Conservation (phyloP, 2,113 vertebrate species). For the Peromyscus polionotus region DNA sequence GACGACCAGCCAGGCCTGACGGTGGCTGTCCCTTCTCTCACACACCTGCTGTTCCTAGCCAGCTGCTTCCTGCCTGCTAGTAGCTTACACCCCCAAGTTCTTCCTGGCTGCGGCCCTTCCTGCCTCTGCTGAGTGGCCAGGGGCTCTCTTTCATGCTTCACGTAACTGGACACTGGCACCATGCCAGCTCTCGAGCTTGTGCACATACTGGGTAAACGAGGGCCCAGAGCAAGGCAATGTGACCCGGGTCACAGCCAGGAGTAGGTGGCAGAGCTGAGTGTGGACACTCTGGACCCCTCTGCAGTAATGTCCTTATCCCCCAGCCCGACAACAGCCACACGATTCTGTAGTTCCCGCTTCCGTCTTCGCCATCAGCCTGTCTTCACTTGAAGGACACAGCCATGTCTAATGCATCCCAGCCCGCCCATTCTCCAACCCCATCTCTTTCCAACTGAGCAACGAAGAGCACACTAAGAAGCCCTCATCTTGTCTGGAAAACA, state of each 20-base stretch:
- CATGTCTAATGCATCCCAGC: neutral
- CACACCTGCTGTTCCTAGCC: neutral
- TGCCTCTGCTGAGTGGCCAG: neutral
- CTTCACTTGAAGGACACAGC: neutral
- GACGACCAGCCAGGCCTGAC: neutral
- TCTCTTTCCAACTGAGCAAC: neutral
- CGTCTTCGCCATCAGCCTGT: too few species aligned
- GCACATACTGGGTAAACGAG: neutral
- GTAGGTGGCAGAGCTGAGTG: too few species aligned
- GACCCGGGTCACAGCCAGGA: neutral
- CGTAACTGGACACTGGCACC: fast-evolving
- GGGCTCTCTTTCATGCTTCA: neutral
- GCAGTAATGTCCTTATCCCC: too few species aligned
- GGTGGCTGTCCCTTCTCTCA: neutral
- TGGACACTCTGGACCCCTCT: too few species aligned
- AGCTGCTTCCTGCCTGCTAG: neutral
- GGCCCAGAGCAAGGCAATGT: neutral
- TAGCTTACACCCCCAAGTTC: neutral
- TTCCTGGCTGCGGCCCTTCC: neutral
- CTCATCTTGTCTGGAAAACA: neutral
- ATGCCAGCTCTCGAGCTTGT: too few species aligned
- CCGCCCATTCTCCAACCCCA: neutral
- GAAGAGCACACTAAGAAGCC: neutral
- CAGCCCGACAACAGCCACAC: neutral
- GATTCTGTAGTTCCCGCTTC: too few species aligned